phyloP scores from a whole-genome alignment of 2,113 vertebrate species.

The Sorex araneus region DNA sequence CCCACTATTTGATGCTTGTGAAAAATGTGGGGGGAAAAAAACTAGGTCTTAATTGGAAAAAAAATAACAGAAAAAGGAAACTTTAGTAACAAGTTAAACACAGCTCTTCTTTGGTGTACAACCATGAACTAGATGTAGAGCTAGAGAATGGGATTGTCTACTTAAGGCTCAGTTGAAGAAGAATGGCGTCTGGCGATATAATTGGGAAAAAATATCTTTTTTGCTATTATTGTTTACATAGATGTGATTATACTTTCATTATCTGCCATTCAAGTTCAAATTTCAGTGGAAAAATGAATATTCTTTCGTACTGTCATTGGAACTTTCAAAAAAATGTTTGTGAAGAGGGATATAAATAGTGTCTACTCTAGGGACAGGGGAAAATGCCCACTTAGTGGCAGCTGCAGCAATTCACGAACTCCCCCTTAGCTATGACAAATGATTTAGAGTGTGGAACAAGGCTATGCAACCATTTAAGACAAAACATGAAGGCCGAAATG shows the following conservation, averaged over 20 bases:
- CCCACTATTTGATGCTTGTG: conserved; percentile 82
- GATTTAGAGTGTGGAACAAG: conserved; percentile 60
- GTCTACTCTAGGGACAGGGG: conserved; percentile 10
- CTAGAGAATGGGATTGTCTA: background rate
- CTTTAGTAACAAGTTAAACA: conserved; percentile 75
- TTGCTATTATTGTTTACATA: background rate
- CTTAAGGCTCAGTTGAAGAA: conserved; percentile 24
- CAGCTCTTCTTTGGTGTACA: conserved; percentile 62
- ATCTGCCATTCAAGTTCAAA: conserved; percentile 19
- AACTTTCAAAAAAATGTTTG: conserved; percentile 59
- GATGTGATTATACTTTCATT: conserved; percentile 30
- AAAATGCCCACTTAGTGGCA: conserved; percentile 46
- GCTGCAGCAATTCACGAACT: background rate
- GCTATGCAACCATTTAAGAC: conserved; percentile 43
- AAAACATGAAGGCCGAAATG: conserved; percentile 62
- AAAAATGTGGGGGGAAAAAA: conserved; percentile 84
- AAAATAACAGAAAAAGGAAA: conserved; percentile 73
- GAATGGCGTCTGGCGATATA: background rate
- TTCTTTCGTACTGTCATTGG: conserved; percentile 44
- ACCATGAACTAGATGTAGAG: background rate
- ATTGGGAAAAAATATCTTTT: background rate
- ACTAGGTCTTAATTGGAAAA: conserved; percentile 71
- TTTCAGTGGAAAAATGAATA: conserved; percentile 59
- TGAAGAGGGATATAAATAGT: conserved; percentile 56
- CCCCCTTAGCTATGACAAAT: conserved; percentile 59